Conservation (phyloP, 2,888 invertebrate genomes). For the Xanthorhoe designata region DNA sequence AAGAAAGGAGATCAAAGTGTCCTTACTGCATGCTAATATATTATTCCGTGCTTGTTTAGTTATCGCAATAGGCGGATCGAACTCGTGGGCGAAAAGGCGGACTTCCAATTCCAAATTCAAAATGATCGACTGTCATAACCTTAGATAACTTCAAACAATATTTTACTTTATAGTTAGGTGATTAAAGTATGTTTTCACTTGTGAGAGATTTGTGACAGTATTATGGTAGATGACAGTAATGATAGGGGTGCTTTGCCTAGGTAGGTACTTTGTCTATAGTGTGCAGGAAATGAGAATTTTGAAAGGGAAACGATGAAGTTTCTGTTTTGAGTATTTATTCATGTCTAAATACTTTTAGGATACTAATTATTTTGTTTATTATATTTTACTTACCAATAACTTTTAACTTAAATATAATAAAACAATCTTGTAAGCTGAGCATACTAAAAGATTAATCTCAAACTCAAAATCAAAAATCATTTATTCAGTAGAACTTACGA, state of each 20-base stretch:
- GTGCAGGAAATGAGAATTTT: constrained; percentile 11
- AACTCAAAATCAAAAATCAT: too few relatives aligned
- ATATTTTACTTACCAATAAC: too few relatives aligned
- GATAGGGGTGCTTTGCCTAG: constrained; percentile 12
- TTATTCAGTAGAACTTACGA: too few relatives aligned
- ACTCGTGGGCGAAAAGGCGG: constrained; percentile 39
- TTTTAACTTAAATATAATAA: too few relatives aligned
- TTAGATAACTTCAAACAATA: constrained; percentile 11
- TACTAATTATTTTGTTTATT: too few relatives aligned
- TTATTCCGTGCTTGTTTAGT: constrained; percentile 2
- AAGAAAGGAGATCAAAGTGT: neutral
- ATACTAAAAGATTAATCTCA: too few relatives aligned
- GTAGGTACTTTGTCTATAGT: neutral
- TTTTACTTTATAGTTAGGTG: constrained; percentile 1
- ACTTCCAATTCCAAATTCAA: constrained; percentile 48
- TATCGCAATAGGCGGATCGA: constrained; percentile 31
- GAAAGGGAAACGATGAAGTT: neutral
- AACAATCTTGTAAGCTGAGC: too few relatives aligned
- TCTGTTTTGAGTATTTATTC: neutral
- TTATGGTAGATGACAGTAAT: constrained; percentile 15
- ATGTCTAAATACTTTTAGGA: neutral
- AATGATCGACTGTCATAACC: constrained; percentile 66
- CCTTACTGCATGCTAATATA: constrained; percentile 1
- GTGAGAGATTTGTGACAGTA: neutral
- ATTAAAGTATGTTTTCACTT: constrained; percentile 30